Percentiles rank a stretch among this genome's conserved stretches.
phyloP scores from a whole-genome alignment of 2,113 vertebrate species.

The Sialia sialis region DNA sequence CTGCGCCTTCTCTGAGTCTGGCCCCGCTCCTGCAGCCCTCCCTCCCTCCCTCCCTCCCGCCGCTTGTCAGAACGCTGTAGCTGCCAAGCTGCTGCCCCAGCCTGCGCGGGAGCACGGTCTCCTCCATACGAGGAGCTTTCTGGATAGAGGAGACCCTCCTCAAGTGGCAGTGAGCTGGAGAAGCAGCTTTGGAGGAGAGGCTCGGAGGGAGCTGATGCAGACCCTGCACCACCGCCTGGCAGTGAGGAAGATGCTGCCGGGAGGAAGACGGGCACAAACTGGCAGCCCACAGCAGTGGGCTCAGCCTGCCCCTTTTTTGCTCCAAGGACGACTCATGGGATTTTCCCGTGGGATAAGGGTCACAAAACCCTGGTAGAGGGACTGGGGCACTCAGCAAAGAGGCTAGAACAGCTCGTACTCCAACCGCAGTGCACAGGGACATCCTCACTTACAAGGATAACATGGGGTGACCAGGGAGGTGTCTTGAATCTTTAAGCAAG shows the following conservation, averaged over 20 bases:
- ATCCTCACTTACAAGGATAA: not conserved
- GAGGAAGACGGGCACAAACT: too few species aligned
- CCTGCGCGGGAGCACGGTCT: not conserved
- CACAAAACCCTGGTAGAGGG: not conserved
- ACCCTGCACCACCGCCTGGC: rapidly evolving
- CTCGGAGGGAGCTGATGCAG: rapidly evolving
- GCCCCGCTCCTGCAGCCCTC: not conserved
- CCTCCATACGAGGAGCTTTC: not conserved
- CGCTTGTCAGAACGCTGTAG: rapidly evolving
- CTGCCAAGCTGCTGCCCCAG: not conserved
- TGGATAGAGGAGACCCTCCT: not conserved
- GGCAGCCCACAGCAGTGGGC: not conserved
- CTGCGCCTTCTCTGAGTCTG: not conserved
- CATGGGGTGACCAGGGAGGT: not conserved
- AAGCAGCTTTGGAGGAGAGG: not conserved
- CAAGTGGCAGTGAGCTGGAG: not conserved
- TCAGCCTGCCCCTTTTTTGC: rapidly evolving
- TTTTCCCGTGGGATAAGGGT: not conserved
- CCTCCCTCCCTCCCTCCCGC: not conserved
- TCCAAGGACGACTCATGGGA: rapidly evolving
- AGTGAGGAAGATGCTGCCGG: not conserved
- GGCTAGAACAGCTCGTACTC: too few species aligned
- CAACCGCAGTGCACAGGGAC: not conserved
- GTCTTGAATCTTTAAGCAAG: not conserved
- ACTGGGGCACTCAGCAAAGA: too few species aligned